Evolutionary conservation across 2,888 invertebrate genomes (phyloP).

Genomic region (Andrena chrysosceles): DNA sequence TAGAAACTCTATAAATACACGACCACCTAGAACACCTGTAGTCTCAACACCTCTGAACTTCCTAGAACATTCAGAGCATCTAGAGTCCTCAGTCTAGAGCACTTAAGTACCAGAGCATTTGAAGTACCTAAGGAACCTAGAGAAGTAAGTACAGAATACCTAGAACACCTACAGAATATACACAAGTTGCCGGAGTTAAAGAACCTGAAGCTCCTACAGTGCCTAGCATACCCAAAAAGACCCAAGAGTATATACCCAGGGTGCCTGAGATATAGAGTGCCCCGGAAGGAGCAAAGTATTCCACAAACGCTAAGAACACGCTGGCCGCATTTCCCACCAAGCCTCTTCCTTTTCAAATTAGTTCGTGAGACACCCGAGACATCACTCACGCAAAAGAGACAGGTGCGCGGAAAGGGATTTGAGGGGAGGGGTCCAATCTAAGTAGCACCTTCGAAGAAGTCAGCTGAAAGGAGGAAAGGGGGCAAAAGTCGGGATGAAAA

Average conservation of each 20-base stretch:
- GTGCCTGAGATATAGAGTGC: neutral
- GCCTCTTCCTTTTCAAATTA: neutral
- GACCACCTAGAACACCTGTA: neutral
- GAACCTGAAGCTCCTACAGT: neutral
- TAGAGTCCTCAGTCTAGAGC: neutral
- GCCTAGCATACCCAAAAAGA: neutral
- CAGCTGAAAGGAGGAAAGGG: constrained; percentile 1
- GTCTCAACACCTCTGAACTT: neutral
- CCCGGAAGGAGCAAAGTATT: neutral
- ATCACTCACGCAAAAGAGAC: neutral
- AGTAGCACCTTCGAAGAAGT: constrained; percentile 9
- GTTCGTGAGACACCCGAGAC: neutral
- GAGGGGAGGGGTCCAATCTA: constrained; percentile 25
- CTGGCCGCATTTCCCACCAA: no score
- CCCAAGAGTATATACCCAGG: neutral
- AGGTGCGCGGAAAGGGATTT: constrained; percentile 2
- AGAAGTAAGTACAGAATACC: neutral
- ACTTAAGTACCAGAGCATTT: no score
- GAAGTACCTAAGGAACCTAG: neutral
- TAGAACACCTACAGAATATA: neutral
- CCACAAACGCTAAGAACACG: neutral
- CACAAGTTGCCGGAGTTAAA: neutral
- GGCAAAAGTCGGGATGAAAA: constrained; percentile 38
- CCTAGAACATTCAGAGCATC: neutral
- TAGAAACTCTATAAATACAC: no score